A percentile compares a stretch with the other conserved stretches of the same genome.
These are phyloP conservation scores for Odontocolon sp. DNA, from an alignment of 2,888 invertebrate species.

Conservation along the genomic window DNA sequence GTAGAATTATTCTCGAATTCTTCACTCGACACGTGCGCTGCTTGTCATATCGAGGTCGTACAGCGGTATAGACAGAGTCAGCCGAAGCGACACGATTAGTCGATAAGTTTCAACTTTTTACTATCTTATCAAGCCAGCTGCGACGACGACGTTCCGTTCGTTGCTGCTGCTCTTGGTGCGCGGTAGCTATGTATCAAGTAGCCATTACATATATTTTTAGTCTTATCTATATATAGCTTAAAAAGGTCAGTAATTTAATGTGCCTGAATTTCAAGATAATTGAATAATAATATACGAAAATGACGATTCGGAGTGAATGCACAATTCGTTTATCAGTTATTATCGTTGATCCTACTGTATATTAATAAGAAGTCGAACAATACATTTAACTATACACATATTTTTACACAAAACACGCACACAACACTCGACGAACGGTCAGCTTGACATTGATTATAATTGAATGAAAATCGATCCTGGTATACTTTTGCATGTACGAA, in stretches of 20 bases:
- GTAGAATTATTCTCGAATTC: no score
- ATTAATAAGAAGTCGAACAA: not conserved
- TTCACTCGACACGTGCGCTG: not conserved
- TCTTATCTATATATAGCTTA: slow-evolving; percentile 18
- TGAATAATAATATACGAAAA: not conserved
- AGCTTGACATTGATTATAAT: no score
- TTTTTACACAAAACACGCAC: no score
- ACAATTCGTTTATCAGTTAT: not conserved
- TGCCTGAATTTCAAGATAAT: slow-evolving; percentile 3
- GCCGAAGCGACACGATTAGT: slow-evolving; percentile 18
- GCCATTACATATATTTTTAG: slow-evolving; percentile 34
- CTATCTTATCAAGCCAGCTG: slow-evolving; percentile 39
- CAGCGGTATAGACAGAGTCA: not conserved
- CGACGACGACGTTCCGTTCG: not conserved
- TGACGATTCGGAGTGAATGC: not conserved
- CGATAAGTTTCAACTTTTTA: slow-evolving; percentile 20
- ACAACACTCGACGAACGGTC: no score
- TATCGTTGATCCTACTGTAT: not conserved
- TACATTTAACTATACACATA: no score
- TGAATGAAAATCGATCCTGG: no score
- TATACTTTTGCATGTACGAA: no score
- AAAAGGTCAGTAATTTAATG: slow-evolving; percentile 26
- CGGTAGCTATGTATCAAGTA: slow-evolving; percentile 13
- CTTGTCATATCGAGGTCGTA: not conserved
- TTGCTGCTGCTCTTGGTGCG: not conserved